phyloP scores from a whole-genome alignment of 1,140 invertebrate genomes.

The Caenorhabditis remanei region DNA sequence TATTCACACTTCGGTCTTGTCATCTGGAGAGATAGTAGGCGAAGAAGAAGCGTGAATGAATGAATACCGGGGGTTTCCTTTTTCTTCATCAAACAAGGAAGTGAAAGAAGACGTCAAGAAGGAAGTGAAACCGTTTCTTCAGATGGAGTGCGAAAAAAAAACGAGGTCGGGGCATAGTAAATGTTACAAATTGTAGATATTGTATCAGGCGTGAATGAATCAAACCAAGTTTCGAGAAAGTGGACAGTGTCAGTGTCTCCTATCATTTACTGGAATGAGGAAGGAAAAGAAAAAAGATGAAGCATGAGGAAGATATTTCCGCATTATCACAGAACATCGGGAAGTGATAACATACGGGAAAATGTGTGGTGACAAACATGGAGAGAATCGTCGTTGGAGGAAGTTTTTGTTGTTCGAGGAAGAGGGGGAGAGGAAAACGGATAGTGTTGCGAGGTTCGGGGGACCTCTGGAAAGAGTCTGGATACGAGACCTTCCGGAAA shows the following conservation, averaged over 20 bases:
- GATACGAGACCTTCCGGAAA: no score
- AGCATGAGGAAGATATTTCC: not conserved
- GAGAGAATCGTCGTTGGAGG: not conserved
- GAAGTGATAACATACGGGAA: constrained; percentile 24
- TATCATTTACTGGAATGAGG: not conserved
- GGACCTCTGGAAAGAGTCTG: no score
- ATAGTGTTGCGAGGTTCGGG: no score
- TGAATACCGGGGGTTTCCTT: not conserved
- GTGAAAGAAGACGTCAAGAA: not conserved
- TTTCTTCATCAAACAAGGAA: not conserved
- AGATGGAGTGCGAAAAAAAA: not conserved
- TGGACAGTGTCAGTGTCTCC: not conserved
- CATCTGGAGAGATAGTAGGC: not conserved
- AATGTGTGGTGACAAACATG: not conserved
- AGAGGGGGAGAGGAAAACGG: not conserved
- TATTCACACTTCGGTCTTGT: not conserved
- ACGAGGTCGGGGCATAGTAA: no score
- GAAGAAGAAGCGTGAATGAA: not conserved
- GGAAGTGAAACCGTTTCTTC: constrained; percentile 20
- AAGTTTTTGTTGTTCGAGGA: not conserved
- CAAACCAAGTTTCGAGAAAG: not conserved
- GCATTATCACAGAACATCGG: not conserved
- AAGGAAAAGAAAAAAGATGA: not conserved
- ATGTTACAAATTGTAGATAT: no score
- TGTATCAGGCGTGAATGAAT: no score